Evolutionary conservation across 2,888 invertebrate genomes (phyloP).

Genomic region (Phragmatobia fuliginosa): DNA sequence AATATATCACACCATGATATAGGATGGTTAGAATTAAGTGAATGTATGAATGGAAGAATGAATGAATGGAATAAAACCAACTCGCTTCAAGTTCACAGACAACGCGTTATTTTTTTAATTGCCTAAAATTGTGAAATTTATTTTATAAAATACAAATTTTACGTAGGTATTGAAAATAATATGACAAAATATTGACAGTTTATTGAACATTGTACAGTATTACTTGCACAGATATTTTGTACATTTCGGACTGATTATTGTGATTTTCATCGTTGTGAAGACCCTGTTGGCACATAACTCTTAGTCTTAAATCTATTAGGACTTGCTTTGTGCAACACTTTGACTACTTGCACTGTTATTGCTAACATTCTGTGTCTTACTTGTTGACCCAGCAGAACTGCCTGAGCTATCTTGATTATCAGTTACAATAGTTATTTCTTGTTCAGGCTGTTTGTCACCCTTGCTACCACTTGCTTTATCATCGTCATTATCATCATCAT

Average conservation of each 20-base stretch:
- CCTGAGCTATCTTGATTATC: constrained; percentile 26
- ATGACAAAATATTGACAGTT: no score
- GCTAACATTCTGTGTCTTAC: constrained; percentile 6
- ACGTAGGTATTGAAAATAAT: no score
- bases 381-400: constrained; percentile 2
- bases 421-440: constrained; percentile 39
- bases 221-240: no score
- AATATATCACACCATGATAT: no score
- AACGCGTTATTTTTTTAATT: background rate
- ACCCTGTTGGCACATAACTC: background rate
- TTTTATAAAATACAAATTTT: background rate
- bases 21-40: no score
- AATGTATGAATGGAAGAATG: no score
- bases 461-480: background rate
- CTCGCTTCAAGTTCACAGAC: background rate
- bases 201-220: no score
- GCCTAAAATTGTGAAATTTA: background rate
- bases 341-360: constrained; percentile 4
- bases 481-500: constrained; percentile 30
- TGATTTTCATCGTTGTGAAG: background rate
- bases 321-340: background rate
- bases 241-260: no score
- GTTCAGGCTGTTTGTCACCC: constrained; percentile 13
- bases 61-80: background rate
- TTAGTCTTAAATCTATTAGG: background rate